Conservation (phyloP, 2,888 invertebrate genomes). For the Leptarthrus brevirostris region DNA sequence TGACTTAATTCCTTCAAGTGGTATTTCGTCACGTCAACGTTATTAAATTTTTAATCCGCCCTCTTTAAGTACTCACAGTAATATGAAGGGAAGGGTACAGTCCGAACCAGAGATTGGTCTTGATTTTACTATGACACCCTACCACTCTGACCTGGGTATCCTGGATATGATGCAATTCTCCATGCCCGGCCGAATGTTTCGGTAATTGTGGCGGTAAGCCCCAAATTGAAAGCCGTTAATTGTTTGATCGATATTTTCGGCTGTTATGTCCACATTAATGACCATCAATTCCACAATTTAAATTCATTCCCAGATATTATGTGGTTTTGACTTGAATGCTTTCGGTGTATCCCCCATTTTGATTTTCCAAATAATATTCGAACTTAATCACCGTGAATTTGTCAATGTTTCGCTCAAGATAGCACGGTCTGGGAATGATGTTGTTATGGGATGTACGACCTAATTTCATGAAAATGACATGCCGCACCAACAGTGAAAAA, state of each 20-base stretch:
- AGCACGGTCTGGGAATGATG: background rate
- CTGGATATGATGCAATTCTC: background rate
- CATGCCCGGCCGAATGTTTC: conserved; percentile 12
- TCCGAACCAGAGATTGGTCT: background rate
- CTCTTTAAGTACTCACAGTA: conserved; percentile 14
- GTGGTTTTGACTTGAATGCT: conserved; percentile 9
- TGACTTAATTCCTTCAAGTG: conserved; percentile 36
- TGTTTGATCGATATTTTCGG: conserved; percentile 43
- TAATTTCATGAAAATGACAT: conserved; percentile 12
- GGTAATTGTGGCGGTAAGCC: conserved; percentile 43
- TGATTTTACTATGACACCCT: background rate
- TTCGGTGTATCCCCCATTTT: background rate
- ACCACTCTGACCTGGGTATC: background rate
- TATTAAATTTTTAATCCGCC: conserved; percentile 39
- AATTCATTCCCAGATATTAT: conserved; percentile 42
- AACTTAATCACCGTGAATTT: background rate
- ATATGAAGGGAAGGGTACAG: background rate
- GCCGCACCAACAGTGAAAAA: background rate
- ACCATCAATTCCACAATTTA: conserved; percentile 24
- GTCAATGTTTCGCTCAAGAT: conserved; percentile 8
- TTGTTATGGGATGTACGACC: conserved; percentile 22
- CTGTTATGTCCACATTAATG: conserved; percentile 38
- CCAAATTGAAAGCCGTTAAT: conserved; percentile 41
- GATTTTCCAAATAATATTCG: conserved; percentile 32
- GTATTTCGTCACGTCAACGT: conserved; percentile 35